Evolutionary conservation across 1,140 invertebrate species (phyloP).

Genomic region (Drosophila setifemur): DNA sequence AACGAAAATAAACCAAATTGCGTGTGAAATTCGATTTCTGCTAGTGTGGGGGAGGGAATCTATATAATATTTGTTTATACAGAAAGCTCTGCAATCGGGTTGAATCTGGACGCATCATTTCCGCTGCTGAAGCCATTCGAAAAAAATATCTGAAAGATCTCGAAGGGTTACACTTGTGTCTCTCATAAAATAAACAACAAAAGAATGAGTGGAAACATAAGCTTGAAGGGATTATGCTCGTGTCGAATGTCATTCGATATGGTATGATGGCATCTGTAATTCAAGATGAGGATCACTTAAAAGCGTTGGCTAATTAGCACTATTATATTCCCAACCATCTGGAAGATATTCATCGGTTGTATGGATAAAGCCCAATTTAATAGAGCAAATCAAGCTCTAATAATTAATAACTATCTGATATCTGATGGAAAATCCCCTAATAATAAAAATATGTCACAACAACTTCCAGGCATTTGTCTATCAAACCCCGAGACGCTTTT

Average conservation of each 20-base stretch:
- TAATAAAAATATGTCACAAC: too few relatives aligned
- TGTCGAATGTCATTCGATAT: slow-evolving; percentile 50
- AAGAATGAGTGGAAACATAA: slow-evolving; percentile 5
- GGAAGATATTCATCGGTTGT: neutral
- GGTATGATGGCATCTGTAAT: slow-evolving; percentile 12
- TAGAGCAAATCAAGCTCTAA: too few relatives aligned
- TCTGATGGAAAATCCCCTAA: too few relatives aligned
- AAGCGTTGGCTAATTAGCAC: slow-evolving; percentile 1
- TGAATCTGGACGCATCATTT: slow-evolving; percentile 67
- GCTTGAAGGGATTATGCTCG: slow-evolving; percentile 32
- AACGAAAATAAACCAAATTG: slow-evolving; percentile 65
- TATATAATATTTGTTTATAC: slow-evolving; percentile 50
- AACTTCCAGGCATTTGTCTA: neutral
- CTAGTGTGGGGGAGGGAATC: neutral
- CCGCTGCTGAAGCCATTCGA: slow-evolving; percentile 68
- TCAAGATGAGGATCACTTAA: slow-evolving; percentile 2
- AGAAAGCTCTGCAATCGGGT: slow-evolving; percentile 54
- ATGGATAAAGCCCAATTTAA: too few relatives aligned
- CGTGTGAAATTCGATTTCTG: slow-evolving; percentile 62
- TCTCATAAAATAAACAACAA: slow-evolving; percentile 33
- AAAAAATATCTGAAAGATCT: slow-evolving; percentile 28
- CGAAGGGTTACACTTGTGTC: slow-evolving; percentile 38
- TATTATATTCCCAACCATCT: slow-evolving; percentile 8
- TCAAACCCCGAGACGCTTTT: neutral
- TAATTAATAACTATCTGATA: too few relatives aligned